Base-by-base conservation (phyloP, 2,113 vertebrate genomes). In the Strix uralensis region DNA sequence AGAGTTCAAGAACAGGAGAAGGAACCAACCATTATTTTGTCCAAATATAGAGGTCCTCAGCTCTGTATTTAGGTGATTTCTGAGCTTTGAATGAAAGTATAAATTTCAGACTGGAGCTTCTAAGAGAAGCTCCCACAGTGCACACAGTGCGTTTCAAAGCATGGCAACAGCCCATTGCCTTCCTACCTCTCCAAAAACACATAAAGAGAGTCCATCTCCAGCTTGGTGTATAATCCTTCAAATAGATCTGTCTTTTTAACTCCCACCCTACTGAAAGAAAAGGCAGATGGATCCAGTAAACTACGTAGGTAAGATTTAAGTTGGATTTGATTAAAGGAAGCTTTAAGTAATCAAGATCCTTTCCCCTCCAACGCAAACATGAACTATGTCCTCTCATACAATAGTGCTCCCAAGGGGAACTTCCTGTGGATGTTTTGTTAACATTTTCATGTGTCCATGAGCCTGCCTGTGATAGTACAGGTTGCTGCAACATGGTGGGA, bases 341-440 rank as follows among this genome's bases (percentile, higher is more conserved):
- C 34, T 40, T 65, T 59, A 94, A 74, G 58, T 69, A 79, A 86
- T 38, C 47, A 78, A 72, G 55, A 78, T 44, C 21, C 11, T n/a
- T 88, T 88, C 34, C 44, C 8, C 22, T 84, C 42, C 65, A 89
- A 78, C 29, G 61, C 34, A 93, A 95, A 94, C 22, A 61, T 19
- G 16, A 92, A 52, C 65, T 83, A 34, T 38, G 29, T 84, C 32
- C 34, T 92, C 70, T 84, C 1, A 1, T 36, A 81, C 65, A 86
- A 78, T 32, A 84, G 29, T 7, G 21, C 13, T 81, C 15, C 3
- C 69, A 67, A 19, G 1, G 4, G 86, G 22, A 38, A 61, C n/a
- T 91, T 96, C 86, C 75, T 52, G 38, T 78, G 83, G 52, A 69
- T 78, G 29, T 85, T 96, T 85, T 93, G 21, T 52, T 69, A 71